These are phyloP conservation scores for Lateolabrax maculatus DNA, from an alignment of 2,797 vertebrate species.

Conservation along the genomic window DNA sequence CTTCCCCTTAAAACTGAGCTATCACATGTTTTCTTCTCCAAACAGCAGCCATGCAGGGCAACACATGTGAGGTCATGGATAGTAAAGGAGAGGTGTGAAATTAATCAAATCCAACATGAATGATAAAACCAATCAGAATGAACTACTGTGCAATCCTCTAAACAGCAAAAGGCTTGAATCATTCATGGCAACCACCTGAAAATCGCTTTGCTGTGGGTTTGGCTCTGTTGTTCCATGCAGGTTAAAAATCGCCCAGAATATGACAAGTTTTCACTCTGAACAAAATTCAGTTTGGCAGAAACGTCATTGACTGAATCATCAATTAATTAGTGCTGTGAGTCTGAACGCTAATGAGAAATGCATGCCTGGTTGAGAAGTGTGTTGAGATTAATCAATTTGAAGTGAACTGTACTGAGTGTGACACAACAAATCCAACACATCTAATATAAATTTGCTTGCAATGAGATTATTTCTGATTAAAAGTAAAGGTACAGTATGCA, in stretches of 20 bases:
- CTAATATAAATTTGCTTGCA: conserved; percentile 19
- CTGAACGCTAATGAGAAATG: conserved; percentile 58
- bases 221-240: conserved; percentile 28
- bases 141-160: neutral
- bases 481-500: neutral
- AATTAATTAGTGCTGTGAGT: conserved; percentile 58
- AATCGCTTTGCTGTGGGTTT: conserved; percentile 4
- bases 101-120: conserved; percentile 10
- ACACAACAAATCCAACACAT: conserved; percentile 51
- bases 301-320: conserved; percentile 53
- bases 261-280: conserved; percentile 52
- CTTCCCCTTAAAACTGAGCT: neutral
- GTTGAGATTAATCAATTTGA: conserved; percentile 49
- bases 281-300: conserved; percentile 67
- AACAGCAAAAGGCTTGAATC: conserved; percentile 5
- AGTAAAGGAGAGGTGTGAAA: neutral
- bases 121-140: conserved; percentile 12
- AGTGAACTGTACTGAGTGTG: conserved; percentile 45
- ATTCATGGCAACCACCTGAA: conserved; percentile 7
- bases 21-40: neutral
- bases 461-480: conserved; percentile 29
- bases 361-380: conserved; percentile 45
- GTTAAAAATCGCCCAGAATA: conserved; percentile 32
- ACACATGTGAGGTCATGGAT: neutral
- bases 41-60: neutral